Evolutionary conservation across 2,797 vertebrate species (phyloP).

Genomic region (Triplophysa bombifrons): DNA sequence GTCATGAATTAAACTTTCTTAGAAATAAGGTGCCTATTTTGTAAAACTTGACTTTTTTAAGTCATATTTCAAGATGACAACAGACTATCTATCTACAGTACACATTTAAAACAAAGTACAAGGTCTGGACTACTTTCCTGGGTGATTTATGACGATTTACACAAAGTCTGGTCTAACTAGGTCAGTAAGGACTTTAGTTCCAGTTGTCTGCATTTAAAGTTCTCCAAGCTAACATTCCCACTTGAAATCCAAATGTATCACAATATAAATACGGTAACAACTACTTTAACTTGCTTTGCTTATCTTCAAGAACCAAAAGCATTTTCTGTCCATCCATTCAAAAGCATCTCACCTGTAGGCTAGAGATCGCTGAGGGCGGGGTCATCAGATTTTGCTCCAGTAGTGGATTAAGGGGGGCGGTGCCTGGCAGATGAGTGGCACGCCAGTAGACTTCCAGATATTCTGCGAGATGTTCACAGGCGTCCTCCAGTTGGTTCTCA

Average conservation of each 20-base stretch:
- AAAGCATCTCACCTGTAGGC: slow-evolving; percentile 83
- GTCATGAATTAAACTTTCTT: not conserved
- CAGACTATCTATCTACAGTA: too few relatives aligned
- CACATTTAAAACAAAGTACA: not conserved
- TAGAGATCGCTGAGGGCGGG: slow-evolving; percentile 85
- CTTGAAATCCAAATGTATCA: not conserved
- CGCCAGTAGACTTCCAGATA: slow-evolving; percentile 95
- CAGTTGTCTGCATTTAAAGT: not conserved
- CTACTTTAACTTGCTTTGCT: not conserved
- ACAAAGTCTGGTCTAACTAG: slow-evolving; percentile 19
- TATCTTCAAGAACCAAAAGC: not conserved
- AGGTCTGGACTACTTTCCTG: slow-evolving; percentile 23
- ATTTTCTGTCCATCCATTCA: not conserved
- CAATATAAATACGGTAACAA: not conserved
- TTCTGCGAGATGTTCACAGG: slow-evolving; percentile 92
- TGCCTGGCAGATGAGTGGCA: slow-evolving; percentile 88
- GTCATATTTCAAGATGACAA: too few relatives aligned
- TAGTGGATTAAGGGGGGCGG: slow-evolving; percentile 78
- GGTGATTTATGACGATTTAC: slow-evolving; percentile 17
- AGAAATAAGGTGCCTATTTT: not conserved
- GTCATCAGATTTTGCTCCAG: slow-evolving; percentile 81
- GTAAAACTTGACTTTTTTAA: too few relatives aligned
- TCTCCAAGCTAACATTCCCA: not conserved
- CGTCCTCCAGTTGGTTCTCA: slow-evolving; percentile 95
- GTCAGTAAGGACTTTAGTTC: not conserved